A percentile compares a stretch with the other conserved stretches of the same genome.
These are phyloP conservation scores for Dicranocentrus wangi DNA, from an alignment of 2,888 invertebrate genomes.

Conservation along the genomic window DNA sequence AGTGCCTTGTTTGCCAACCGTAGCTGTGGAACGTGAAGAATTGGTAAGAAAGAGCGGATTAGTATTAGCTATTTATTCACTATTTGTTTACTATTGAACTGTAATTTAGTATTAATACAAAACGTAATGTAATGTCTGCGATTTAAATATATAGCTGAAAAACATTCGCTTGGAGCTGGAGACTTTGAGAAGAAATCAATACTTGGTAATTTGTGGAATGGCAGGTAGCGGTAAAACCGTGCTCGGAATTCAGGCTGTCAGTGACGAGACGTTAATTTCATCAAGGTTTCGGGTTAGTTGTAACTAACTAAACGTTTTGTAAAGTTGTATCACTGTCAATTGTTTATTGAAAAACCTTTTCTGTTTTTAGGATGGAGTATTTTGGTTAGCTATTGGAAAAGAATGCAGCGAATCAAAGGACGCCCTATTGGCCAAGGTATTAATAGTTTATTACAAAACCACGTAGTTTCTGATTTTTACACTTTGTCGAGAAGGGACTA, in stretches of 20 bases:
- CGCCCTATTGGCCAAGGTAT: slow-evolving; percentile 76
- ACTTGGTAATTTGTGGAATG: slow-evolving; percentile 83
- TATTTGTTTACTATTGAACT: too few species aligned
- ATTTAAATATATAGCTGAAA: slow-evolving; percentile 63
- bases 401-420: slow-evolving; percentile 75
- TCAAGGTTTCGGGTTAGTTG: slow-evolving; percentile 41
- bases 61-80: too few species aligned
- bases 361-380: slow-evolving; percentile 75
- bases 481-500: background rate
- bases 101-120: too few species aligned
- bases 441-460: background rate
- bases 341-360: slow-evolving; percentile 35
- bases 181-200: slow-evolving; percentile 77
- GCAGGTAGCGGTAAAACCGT: slow-evolving; percentile 85
- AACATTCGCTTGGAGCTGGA: slow-evolving; percentile 76
- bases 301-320: too few species aligned
- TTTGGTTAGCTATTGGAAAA: slow-evolving; percentile 77
- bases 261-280: slow-evolving; percentile 35
- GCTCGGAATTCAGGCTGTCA: slow-evolving; percentile 77
- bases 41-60: slow-evolving; percentile 57
- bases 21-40: slow-evolving; percentile 64
- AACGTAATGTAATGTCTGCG: too few species aligned
- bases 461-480: background rate
- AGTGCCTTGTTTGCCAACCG: slow-evolving; percentile 68
- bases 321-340: too few species aligned